Conservation (phyloP, 2,888 invertebrate species). For the Drosophila formosana region DNA sequence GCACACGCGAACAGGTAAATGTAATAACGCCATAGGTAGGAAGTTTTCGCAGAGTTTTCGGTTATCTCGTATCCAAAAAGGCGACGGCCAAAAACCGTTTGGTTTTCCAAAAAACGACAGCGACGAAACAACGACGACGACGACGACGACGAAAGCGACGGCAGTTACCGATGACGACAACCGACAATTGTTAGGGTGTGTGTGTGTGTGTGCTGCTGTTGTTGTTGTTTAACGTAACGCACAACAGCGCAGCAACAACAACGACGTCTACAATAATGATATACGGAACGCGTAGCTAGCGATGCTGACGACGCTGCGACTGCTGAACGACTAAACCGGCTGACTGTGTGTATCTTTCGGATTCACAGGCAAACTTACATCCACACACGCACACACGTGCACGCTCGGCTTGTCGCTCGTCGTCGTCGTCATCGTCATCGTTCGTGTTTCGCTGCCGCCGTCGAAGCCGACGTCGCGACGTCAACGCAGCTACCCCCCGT, state of each 20-base stretch:
- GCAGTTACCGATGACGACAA: slow-evolving; percentile 32
- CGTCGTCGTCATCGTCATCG: slow-evolving; percentile 9
- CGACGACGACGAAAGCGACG: slow-evolving; percentile 36
- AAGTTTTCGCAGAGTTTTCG: slow-evolving; percentile 18
- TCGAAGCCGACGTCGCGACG: slow-evolving; percentile 37
- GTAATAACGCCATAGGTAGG: slow-evolving; percentile 56
- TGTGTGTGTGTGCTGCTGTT: slow-evolving; percentile 37
- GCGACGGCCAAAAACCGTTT: slow-evolving; percentile 22
- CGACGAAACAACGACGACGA: slow-evolving; percentile 13
- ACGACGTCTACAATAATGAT: slow-evolving; percentile 27
- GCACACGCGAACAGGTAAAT: slow-evolving; percentile 65
- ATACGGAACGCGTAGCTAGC: slow-evolving; percentile 66
- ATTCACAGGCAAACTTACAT: slow-evolving; percentile 39
- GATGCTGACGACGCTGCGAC: slow-evolving; percentile 82
- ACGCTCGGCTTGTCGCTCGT: slow-evolving; percentile 20
- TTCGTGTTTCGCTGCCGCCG: slow-evolving; percentile 9
- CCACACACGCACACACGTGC: slow-evolving; percentile 1
- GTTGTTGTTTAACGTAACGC: slow-evolving; percentile 53
- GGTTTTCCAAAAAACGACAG: slow-evolving; percentile 8
- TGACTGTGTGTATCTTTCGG: slow-evolving; percentile 50
- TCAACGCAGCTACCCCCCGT: slow-evolving; percentile 51
- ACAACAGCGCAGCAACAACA: slow-evolving; percentile 42
- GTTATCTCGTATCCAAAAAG: slow-evolving; percentile 36
- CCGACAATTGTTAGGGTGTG: slow-evolving; percentile 38
- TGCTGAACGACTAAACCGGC: slow-evolving; percentile 85